Evolutionary conservation across 2,888 invertebrate species (phyloP), one percentile per base, ranked within the genome.

Genomic region (Dysmachus trigonus): DNA sequence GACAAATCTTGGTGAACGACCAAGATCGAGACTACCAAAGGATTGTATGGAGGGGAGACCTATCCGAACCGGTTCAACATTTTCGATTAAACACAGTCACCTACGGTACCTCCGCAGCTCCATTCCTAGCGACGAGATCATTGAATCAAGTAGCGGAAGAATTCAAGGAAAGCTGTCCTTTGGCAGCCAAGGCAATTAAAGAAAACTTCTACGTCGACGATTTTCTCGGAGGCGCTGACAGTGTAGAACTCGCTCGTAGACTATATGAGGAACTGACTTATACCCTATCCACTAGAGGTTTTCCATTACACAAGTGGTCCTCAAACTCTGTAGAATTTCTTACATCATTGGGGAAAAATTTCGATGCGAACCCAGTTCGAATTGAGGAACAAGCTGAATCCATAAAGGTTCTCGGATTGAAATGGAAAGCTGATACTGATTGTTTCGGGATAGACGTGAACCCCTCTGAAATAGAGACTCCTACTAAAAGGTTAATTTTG

Each of bases 101-200:
- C 8, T 81, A 81, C 33, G 81, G 62, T 1, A 81, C 81, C n/a
- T 53, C 81, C 10, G 30, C 81, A n/a, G 81, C 81, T 2, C 81
- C 81, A n/a, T 81, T 81, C 38, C 38, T 38, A 10, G 38, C 38
- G 10, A 38, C 38, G 10, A 38, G 38, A 10, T 5, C 38, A 1
- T 38, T 38, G 10, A 38, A 10, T 10, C 38, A 38, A 38, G 38
- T 38, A 10, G 38, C 10, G 38, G 38, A 38, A 10, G 38, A 38
- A 38, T 38, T 38, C 38, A 38, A 38, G 38, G 38, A 38, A 10
- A 38, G 6, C 18, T 62, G 5, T 3, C 81, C 81, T 2, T 10
- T 82, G 18, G 81, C 81, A 0, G 62, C 27, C 2, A 31, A 33
- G 8, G 35, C 82, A 10, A 13, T 82, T 15, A 82, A 18, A 1